phyloP scores from a whole-genome alignment of 1,140 invertebrate genomes.

The Musca domestica region DNA sequence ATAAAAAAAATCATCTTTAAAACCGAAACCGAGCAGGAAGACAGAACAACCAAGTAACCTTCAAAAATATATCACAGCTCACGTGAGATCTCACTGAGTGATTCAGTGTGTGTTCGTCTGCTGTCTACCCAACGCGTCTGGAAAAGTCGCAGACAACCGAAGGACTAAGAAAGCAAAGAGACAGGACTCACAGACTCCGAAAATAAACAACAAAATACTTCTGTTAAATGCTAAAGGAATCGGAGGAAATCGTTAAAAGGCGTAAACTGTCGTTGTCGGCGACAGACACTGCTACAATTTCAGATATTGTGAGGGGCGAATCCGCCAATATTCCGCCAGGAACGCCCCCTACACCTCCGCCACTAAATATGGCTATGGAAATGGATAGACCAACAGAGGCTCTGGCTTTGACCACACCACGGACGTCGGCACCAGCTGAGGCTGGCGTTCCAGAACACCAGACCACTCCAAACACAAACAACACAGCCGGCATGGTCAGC shows the following conservation, averaged over 20 bases:
- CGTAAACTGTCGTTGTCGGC: slow-evolving; percentile 41
- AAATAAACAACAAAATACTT: background rate
- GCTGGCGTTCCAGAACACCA: background rate
- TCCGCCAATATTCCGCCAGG: slow-evolving; percentile 38
- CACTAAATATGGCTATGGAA: slow-evolving; percentile 40
- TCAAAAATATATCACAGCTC: background rate
- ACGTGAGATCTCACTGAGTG: too few relatives aligned
- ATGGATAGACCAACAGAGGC: background rate
- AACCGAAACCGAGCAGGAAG: background rate
- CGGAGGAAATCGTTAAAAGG: slow-evolving; percentile 46
- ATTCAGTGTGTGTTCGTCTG: background rate
- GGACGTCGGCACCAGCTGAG: slow-evolving; percentile 5
- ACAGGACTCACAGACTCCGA: background rate
- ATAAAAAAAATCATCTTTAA: background rate
- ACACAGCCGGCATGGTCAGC: background rate
- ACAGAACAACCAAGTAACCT: background rate
- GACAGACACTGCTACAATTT: slow-evolving; percentile 1
- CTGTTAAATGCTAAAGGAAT: slow-evolving; percentile 46
- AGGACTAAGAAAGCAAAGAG: too few relatives aligned
- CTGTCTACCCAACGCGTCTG: background rate
- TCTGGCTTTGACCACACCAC: slow-evolving; percentile 3
- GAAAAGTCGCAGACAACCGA: too few relatives aligned
- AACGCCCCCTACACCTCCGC: slow-evolving; percentile 45
- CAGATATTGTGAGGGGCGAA: slow-evolving; percentile 2
- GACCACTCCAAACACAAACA: slow-evolving; percentile 13